These are phyloP conservation scores for Corythucha ciliata DNA, from an alignment of 2,888 invertebrate genomes.

Conservation along the genomic window DNA sequence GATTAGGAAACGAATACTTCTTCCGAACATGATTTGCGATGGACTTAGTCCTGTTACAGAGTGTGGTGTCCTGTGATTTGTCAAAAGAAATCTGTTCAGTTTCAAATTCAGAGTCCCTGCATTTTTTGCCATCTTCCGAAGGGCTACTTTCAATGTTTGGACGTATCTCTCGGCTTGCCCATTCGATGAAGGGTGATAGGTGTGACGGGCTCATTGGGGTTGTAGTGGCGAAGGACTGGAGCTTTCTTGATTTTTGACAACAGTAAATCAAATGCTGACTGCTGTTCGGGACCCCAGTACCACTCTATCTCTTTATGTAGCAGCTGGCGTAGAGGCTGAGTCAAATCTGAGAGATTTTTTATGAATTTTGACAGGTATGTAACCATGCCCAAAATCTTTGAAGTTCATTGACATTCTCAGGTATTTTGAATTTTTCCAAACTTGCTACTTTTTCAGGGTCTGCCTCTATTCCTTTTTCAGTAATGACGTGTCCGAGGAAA, in stretches of 20 bases:
- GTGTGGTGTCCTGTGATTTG: too few species aligned
- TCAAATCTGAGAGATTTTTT: constrained; percentile 30
- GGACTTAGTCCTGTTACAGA: too few species aligned
- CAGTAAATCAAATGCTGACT: constrained; percentile 29
- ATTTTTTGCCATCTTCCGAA: too few species aligned
- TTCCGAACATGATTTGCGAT: too few species aligned
- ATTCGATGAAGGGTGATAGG: too few species aligned
- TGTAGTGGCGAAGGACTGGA: constrained; percentile 34
- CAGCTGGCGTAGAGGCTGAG: constrained; percentile 29
- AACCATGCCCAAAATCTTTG: constrained; percentile 32
- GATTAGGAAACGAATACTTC: too few species aligned
- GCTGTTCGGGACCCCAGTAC: constrained; percentile 35
- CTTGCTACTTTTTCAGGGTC: constrained; percentile 32
- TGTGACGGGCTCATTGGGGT: constrained; percentile 34
- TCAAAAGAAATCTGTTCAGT: too few species aligned
- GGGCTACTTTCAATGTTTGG: too few species aligned
- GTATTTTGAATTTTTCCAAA: constrained; percentile 23
- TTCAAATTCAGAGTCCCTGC: too few species aligned
- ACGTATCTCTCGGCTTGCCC: too few species aligned
- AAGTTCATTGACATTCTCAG: constrained; percentile 32
- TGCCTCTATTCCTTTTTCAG: constrained; percentile 30
- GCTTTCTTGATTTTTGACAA: constrained; percentile 31
- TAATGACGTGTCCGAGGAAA: constrained; percentile 34
- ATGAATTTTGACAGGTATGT: constrained; percentile 37
- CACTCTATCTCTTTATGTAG: constrained; percentile 34